Evolutionary conservation across 2,888 invertebrate species (phyloP), one percentile per base, ranked within the genome.

Genomic region (Scelioninae gen. 1): DNA sequence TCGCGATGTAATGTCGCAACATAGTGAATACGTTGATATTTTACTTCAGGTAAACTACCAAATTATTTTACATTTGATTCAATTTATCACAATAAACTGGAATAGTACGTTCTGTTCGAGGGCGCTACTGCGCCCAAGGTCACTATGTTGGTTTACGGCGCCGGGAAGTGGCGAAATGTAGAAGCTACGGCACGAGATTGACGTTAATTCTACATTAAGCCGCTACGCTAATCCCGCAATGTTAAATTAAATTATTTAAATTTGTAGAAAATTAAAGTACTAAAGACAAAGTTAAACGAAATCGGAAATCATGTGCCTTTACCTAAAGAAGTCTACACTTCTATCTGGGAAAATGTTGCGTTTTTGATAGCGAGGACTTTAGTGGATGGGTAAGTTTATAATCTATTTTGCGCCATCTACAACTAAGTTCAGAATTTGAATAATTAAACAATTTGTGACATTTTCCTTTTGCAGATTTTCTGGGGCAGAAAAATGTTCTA

Each of bases 1-100:
- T 78, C 97, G 97, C 93, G 98, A 97, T 88, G 97, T 99, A 0
- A 97, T 97, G 93, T 97, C 97, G 0, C 97, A 98, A 88, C 98
- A 99, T 91, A 98, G 97, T 89, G 93, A 94, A 1, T 99, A 99
- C 91, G 95, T 97, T 10, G 97, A 97, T 87, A 94, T 95, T 89
- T 93, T 97, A 60, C 94, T 96, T 43, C 92, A 93, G 91, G 95
- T 95, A 92, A 58, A 32, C 47, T 32, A 11, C 5, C 38, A 38
- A 29, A 32, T 53, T 13, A 32, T 5, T 13, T 5, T 32, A 13
- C 4, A 53, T 53, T 15, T 4, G 15, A 10, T 34, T 34, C 16
- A 10, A 15, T 34, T 63, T 38, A 45, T 65, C 38, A n/a, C 49
- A 51, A 34, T 34, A 34, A 34, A 5, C n/a, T n/a, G n/a, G n/a